phyloP scores from a whole-genome alignment of 2,888 invertebrate species.

The Zygogramma bicolorata region DNA sequence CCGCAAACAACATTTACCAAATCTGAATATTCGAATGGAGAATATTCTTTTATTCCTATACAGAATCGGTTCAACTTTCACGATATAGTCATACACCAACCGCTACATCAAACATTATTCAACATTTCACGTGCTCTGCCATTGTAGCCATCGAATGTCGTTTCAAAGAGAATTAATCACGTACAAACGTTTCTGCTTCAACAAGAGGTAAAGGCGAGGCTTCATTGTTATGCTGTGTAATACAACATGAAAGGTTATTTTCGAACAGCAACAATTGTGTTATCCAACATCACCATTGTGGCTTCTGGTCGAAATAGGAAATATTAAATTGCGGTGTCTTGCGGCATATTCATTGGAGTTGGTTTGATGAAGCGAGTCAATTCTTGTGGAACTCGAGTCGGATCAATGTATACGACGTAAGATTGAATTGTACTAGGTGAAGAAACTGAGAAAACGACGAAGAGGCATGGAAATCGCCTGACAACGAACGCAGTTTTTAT shows the following conservation, averaged over 20 bases:
- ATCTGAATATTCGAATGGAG: too few species aligned
- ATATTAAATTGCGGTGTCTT: not conserved
- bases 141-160: not conserved
- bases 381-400: not conserved
- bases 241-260: conserved; percentile 6
- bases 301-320: not conserved
- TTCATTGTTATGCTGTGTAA: not conserved
- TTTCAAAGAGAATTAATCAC: conserved; percentile 6
- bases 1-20: too few species aligned
- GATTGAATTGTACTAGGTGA: not conserved
- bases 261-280: not conserved
- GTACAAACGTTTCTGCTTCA: not conserved
- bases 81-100: not conserved
- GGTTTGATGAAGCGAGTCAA: not conserved
- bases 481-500: too few species aligned
- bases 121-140: not conserved
- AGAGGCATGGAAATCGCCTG: too few species aligned
- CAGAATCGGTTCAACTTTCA: too few species aligned
- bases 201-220: conserved; percentile 6
- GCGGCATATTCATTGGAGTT: not conserved
- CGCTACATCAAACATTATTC: not conserved
- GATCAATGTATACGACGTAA: too few species aligned
- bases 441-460: too few species aligned
- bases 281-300: not conserved
- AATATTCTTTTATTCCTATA: too few species aligned